Conservation (phyloP, 1,140 invertebrate genomes). For the Babylonia areolata region DNA sequence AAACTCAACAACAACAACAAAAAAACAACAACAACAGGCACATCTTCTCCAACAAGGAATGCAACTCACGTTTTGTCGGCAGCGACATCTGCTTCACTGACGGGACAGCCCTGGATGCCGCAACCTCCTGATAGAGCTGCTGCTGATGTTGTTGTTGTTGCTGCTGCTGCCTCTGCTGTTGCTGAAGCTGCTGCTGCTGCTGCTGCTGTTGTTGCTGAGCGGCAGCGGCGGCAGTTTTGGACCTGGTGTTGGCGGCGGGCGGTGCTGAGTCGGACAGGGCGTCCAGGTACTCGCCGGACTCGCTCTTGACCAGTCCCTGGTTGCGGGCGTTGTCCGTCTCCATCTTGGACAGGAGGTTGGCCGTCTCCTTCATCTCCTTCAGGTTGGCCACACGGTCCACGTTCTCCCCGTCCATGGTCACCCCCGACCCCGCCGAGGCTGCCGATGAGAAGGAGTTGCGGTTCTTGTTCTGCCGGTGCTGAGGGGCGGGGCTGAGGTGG, state of each 20-base stretch:
- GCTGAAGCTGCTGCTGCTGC: conserved; percentile 10
- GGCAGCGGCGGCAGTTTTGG: not conserved
- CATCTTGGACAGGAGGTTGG: conserved; percentile 54
- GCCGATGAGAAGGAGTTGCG: conserved; percentile 23
- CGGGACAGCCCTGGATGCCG: not conserved
- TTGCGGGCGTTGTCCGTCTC: conserved; percentile 43
- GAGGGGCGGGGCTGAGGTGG: not conserved
- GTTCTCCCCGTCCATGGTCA: conserved; percentile 10
- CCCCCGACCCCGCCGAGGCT: not conserved
- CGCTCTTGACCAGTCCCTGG: conserved; percentile 44
- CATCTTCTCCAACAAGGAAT: not conserved
- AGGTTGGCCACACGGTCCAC: conserved; percentile 46
- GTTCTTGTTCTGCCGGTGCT: conserved; percentile 31
- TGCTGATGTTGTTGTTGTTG: conserved; percentile 14
- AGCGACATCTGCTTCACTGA: not conserved
- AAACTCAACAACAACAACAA: no score
- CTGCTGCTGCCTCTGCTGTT: not conserved
- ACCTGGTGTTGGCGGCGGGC: conserved; percentile 32
- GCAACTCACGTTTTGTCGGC: not conserved
- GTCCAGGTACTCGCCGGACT: conserved; percentile 68
- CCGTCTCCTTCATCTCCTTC: conserved; percentile 63
- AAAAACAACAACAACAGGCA: no score
- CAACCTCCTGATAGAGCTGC: conserved; percentile 5
- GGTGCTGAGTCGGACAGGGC: conserved; percentile 63
- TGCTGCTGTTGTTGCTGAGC: conserved; percentile 27